Evolutionary conservation across 2,113 vertebrate species (phyloP), one percentile per base, ranked within the genome.

Genomic region (Sander vitreus): DNA sequence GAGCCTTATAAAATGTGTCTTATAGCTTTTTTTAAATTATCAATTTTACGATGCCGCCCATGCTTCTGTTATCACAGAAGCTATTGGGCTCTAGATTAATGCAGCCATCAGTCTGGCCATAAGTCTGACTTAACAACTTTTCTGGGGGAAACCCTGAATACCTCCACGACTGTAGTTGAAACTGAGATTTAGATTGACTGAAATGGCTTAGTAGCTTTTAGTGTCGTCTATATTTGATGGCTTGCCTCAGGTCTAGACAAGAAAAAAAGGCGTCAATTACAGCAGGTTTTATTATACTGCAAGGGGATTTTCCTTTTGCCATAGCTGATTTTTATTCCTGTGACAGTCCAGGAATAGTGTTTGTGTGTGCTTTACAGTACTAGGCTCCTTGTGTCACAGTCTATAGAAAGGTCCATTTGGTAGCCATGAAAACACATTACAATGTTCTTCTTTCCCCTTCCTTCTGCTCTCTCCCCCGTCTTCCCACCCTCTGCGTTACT

Each of bases 401-500:
- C 66, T 70, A 50, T 83, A 55, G 75, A 90, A 83, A 69, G 73
- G 62, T 85, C 88, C 62, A 74, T 88, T 83, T 65, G 54, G 74
- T 75, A 69, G 73, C 82, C 85, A 78, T 84, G 64, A 86, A 88
- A 89, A 77, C 54, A 12, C 72, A 75, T 79, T 62, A 86, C 84
- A 89, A 80, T 86, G 60, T 69, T 63, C 73, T 83, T 74, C 63
- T 85, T 80, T 73, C 47, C 47, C 43, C 36, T 54, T 55, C 81
- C 74, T 65, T 57, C 74, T 81, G 57, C 73, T 73, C 51, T 25
- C 69, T 45, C 43, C 51, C 65, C 77, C 43, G 0, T 78, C 73
- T 86, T 83, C 83, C 76, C 84, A 81, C 85, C 73, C 86, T 80
- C 85, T 66, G 62, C 30, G 50, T 86, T 71, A 58, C 85, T 88